These are phyloP conservation scores for Venustaconcha ellipsiformis DNA, from an alignment of 1,140 invertebrate species.

Conservation along the genomic window DNA sequence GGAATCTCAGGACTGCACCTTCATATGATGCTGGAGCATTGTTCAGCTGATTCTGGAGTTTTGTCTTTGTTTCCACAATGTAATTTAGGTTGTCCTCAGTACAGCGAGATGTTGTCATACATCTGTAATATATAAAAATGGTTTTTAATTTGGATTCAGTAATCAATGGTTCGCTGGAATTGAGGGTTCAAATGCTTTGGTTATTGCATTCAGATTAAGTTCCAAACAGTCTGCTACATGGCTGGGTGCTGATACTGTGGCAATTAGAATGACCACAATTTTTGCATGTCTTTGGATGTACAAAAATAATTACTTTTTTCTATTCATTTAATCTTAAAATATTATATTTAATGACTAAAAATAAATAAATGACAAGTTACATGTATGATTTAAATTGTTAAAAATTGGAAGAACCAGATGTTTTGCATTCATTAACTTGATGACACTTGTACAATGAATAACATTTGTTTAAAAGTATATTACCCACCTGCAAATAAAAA, in stretches of 20 bases:
- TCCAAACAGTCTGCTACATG: not conserved
- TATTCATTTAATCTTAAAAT: slow-evolving; percentile 3
- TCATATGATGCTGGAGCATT: slow-evolving; percentile 65
- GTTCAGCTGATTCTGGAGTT: slow-evolving; percentile 59
- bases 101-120: slow-evolving; percentile 38
- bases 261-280: not conserved
- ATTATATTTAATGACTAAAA: not conserved
- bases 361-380: not conserved
- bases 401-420: too few species aligned
- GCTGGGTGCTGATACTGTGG: not conserved
- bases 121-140: slow-evolving; percentile 32
- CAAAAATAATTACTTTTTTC: not conserved
- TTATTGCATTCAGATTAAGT: not conserved
- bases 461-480: too few species aligned
- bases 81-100: slow-evolving; percentile 28
- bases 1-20: slow-evolving; percentile 61
- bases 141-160: not conserved
- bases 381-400: too few species aligned
- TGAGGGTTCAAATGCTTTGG: too few species aligned
- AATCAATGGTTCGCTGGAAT: not conserved
- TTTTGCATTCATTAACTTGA: too few species aligned
- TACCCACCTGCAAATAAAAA: too few species aligned
- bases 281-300: too few species aligned
- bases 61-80: slow-evolving; percentile 38
- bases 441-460: too few species aligned